These are phyloP conservation scores for Trypoxylon attenuatum DNA, from an alignment of 2,888 invertebrate species.

Conservation along the genomic window DNA sequence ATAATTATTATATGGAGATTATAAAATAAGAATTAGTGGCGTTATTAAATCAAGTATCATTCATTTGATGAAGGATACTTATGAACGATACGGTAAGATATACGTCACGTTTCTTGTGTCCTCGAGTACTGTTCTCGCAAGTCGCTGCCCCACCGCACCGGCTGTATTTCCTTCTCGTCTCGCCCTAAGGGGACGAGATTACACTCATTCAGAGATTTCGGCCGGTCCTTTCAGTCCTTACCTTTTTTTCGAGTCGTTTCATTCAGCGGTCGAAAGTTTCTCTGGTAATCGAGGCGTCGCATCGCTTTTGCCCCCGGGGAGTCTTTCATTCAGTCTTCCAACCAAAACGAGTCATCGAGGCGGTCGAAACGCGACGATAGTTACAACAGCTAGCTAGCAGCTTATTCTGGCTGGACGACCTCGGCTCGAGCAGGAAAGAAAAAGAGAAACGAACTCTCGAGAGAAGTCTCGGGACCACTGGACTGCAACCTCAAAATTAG, in stretches of 20 bases:
- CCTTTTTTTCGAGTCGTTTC: slow-evolving; percentile 29
- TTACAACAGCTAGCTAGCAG: not conserved
- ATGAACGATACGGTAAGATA: too few relatives aligned
- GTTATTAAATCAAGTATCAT: too few relatives aligned
- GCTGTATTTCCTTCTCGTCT: too few relatives aligned
- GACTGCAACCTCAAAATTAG: slow-evolving; percentile 52
- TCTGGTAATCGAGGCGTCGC: slow-evolving; percentile 16
- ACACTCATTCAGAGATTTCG: slow-evolving; percentile 70
- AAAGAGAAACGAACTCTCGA: not conserved
- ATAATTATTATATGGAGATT: too few relatives aligned
- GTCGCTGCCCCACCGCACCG: too few relatives aligned
- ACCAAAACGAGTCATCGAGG: not conserved
- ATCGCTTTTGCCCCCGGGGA: slow-evolving; percentile 41
- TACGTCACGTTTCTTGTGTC: too few relatives aligned
- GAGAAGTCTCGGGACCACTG: slow-evolving; percentile 21
- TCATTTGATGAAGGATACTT: too few relatives aligned
- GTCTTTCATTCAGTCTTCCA: slow-evolving; percentile 50
- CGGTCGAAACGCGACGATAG: not conserved
- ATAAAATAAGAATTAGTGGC: too few relatives aligned
- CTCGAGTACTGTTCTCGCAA: too few relatives aligned
- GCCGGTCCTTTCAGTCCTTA: slow-evolving; percentile 47
- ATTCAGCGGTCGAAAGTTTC: slow-evolving; percentile 35
- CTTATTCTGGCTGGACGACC: not conserved
- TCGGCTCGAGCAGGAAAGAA: not conserved
- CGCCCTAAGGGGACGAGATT: slow-evolving; percentile 60